Percentiles rank a stretch among this genome's conserved stretches.
Conservation (phyloP, 2,888 invertebrate species). For the Caenorhabditis doughertyi region DNA sequence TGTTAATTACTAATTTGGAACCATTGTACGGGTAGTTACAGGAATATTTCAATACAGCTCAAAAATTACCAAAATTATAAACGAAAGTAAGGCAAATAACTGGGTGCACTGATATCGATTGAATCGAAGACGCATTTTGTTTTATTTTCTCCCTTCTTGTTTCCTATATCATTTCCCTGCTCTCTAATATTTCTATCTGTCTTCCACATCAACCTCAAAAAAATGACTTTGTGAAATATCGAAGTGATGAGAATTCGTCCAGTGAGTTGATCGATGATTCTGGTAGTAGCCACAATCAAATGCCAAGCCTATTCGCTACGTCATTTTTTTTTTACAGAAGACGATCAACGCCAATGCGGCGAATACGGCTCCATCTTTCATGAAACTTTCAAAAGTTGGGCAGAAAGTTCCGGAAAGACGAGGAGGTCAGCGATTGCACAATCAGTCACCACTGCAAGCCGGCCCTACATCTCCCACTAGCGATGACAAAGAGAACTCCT, state of each 20-base stretch:
- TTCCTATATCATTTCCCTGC: neutral
- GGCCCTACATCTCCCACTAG: neutral
- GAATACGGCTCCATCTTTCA: slow-evolving; percentile 46
- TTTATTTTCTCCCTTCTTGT: slow-evolving; percentile 9
- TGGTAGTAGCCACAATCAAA: too few relatives aligned
- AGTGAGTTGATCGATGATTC: slow-evolving; percentile 18
- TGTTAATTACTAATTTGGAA: too few relatives aligned
- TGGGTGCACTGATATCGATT: slow-evolving; percentile 24
- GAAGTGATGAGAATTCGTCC: slow-evolving; percentile 52
- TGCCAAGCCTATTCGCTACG: too few relatives aligned
- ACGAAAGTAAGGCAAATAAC: slow-evolving; percentile 27
- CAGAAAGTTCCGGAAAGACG: slow-evolving; percentile 55
- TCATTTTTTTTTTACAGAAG: slow-evolving; percentile 34
- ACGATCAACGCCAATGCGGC: slow-evolving; percentile 53
- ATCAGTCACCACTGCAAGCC: slow-evolving; percentile 7
- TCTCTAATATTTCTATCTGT: slow-evolving; percentile 2
- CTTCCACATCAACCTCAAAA: neutral
- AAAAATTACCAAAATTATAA: too few relatives aligned
- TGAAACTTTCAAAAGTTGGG: slow-evolving; percentile 50
- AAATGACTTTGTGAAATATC: slow-evolving; percentile 1
- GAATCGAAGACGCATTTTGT: slow-evolving; percentile 15
- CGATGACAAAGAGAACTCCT: slow-evolving; percentile 34
- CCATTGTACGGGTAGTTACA: too few relatives aligned
- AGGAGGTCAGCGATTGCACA: slow-evolving; percentile 27
- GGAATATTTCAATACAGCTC: too few relatives aligned